A percentile compares a stretch with the other conserved stretches of the same genome.
phyloP scores from a whole-genome alignment of 2,113 vertebrate genomes.

The Amazona vittata region DNA sequence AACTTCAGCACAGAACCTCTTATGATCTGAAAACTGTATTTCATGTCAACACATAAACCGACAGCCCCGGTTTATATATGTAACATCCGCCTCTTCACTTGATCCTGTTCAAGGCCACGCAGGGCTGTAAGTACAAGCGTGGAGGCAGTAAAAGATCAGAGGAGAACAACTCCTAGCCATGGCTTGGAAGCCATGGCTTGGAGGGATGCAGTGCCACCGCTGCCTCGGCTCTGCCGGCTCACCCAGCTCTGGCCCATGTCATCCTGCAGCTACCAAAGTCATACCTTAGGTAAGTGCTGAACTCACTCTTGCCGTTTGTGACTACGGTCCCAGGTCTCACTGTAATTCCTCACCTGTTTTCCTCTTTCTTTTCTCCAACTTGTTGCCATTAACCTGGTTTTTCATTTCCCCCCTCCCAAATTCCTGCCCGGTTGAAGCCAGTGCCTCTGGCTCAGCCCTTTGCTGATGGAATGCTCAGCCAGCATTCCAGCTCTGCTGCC shows the following conservation, averaged over 20 bases:
- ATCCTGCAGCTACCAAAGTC: background rate
- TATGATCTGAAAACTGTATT: background rate
- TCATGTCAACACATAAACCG: background rate
- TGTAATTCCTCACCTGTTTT: background rate
- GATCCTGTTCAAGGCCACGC: background rate
- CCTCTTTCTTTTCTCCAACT: background rate
- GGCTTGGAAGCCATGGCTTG: rapidly evolving
- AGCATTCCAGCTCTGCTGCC: background rate
- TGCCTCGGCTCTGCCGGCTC: background rate
- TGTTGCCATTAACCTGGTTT: background rate
- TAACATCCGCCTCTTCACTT: background rate
- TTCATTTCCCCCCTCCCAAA: background rate
- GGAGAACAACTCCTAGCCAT: rapidly evolving
- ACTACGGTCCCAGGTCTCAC: background rate
- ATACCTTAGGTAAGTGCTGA: background rate
- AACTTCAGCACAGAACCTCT: background rate
- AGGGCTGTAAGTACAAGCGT: background rate
- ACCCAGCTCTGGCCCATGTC: background rate
- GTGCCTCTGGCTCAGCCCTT: background rate
- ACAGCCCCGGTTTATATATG: background rate
- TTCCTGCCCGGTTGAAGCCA: background rate
- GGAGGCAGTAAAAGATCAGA: background rate
- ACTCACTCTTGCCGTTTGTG: background rate
- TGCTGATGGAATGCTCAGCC: background rate
- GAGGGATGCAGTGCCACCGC: background rate